Evolutionary conservation across 2,888 invertebrate genomes (phyloP), one percentile per base, ranked within the genome.

Genomic region (Campoplex nolae): DNA sequence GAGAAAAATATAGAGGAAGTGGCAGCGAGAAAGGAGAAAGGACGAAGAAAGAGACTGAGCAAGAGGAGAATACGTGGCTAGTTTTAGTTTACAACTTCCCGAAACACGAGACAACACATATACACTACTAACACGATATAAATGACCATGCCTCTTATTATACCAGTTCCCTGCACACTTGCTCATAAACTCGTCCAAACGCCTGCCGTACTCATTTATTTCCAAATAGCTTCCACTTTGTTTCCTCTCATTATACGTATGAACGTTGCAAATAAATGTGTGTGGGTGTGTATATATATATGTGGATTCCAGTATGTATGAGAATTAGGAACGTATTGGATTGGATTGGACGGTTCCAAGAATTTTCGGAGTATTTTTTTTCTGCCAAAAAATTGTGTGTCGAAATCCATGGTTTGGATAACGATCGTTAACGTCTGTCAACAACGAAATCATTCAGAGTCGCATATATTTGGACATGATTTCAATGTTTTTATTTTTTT

Each of bases 41-140:
- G 58, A 75, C 42, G 32, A 48, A 45, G 42, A 67, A 45, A 51
- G 62, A 62, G 68, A 58, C 62, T 42, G 71, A 58, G 65, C 45
- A 8, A 45, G 62, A 48, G 82, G 13, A 76, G 48, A 67, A 77
- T 67, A 51, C 45, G 11, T 58, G 45, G 71, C 74, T 51, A 83
- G 76, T 78, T 82, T 83, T 76, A 77, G 76, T 86, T 86, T 79
- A 80, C 79, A 86, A 86, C 83, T 86, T 83, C 67, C 71, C 79
- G 76, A 86, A 83, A 86, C 83, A 79, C 79, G 70, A 35, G 83
- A 65, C 78, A 83, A 78, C 38, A 81, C 54, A 65, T 32, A 67
- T 35, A 74, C 51, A 76, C 6, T 23, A 65, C 42, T 62, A 45
- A 74, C 67, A 58, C 28, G 28, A 67, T 75, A 42, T 62, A 51